Evolutionary conservation across 1,140 invertebrate species (phyloP).

Genomic region (Reticulitermes speratus): DNA sequence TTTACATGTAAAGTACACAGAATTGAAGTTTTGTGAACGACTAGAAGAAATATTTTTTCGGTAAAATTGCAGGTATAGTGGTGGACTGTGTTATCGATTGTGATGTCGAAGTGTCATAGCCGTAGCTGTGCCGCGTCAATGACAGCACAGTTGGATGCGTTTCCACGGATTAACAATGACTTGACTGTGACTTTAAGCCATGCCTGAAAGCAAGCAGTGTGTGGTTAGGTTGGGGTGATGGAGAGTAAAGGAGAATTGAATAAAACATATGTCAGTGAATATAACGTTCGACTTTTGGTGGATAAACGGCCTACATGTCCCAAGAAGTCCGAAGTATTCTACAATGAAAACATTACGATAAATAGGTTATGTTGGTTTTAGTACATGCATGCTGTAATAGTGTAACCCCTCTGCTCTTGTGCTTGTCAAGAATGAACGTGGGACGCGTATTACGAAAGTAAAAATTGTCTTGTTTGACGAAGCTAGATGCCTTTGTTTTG

Average conservation of each 20-base stretch:
- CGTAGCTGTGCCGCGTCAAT: no score
- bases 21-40: no score
- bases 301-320: background rate
- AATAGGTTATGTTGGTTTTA: constrained; percentile 4
- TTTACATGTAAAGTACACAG: no score
- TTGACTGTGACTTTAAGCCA: no score
- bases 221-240: background rate
- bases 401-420: background rate
- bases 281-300: background rate
- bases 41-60: no score
- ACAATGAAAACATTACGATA: background rate
- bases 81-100: no score
- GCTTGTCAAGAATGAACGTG: background rate
- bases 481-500: background rate
- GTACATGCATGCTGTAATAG: background rate
- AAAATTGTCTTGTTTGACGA: background rate
- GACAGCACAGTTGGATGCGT: no score
- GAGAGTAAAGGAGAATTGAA: background rate
- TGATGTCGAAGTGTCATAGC: no score
- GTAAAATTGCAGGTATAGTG: no score
- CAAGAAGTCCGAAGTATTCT: constrained; percentile 22
- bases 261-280: background rate
- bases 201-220: no score
- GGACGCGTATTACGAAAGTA: background rate
- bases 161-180: no score